phyloP scores from a whole-genome alignment of 2,797 vertebrate species.

The Psittacula derbiana region DNA sequence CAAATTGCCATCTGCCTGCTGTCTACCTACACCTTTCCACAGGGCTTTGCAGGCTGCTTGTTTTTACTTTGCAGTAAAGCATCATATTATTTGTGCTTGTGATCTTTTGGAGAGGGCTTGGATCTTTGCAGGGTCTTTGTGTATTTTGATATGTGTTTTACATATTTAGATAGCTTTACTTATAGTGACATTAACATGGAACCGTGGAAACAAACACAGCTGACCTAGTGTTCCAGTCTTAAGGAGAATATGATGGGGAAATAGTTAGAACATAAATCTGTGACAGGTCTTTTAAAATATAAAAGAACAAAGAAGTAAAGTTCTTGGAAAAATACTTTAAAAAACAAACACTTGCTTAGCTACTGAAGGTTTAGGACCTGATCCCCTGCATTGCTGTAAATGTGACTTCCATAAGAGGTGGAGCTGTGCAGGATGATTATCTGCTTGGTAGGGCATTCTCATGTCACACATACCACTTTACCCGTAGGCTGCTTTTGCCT shows the following conservation, averaged over 20 bases:
- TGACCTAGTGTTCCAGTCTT: constrained; percentile 7
- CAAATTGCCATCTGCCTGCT: neutral
- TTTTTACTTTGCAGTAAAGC: neutral
- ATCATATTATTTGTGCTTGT: neutral
- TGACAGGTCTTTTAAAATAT: neutral
- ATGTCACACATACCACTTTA: neutral
- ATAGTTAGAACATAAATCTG: neutral
- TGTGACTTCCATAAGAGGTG: neutral
- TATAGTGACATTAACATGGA: neutral
- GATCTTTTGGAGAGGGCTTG: neutral
- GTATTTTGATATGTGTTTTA: neutral
- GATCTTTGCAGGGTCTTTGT: neutral
- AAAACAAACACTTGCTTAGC: neutral
- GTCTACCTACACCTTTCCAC: neutral
- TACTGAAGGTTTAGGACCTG: neutral
- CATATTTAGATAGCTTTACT: neutral
- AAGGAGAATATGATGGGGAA: neutral
- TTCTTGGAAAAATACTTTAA: neutral
- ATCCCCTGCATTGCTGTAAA: neutral
- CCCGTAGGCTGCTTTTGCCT: fast-evolving
- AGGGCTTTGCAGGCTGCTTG: neutral
- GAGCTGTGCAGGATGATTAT: neutral
- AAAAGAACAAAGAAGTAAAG: neutral
- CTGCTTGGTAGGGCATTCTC: neutral
- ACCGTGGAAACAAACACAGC: neutral